Base-by-base conservation (phyloP, 2,113 vertebrate genomes). In the Tetrax tetrax region DNA sequence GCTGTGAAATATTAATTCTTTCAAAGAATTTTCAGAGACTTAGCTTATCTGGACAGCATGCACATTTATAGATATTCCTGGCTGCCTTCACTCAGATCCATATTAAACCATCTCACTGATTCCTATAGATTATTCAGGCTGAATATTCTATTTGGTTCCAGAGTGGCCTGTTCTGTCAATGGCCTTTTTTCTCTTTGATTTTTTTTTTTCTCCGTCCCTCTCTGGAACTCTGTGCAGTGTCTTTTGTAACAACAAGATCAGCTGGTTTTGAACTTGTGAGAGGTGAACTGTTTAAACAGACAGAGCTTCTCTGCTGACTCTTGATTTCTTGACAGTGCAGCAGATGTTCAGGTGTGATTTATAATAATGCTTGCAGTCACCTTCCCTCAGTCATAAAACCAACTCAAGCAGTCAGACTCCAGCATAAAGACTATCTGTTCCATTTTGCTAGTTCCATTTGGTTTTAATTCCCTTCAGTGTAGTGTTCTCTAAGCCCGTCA, bases 231-330 rank as follows among this genome's bases (percentile, higher is more conserved):
- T 78, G 76, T 93, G 66, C 82, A 35, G n/a, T 87, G 63, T 86
- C 79, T 92, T 86, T 86, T 93, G 76, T 81, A 89, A 95, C 69
- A 83, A 69, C 43, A 76, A 78, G 65, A 54, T 97, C 93, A 91
- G 89, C 83, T 87, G 86, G 1, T 94, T 96, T 78, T 93, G 76
- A 89, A 87, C 83, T 70, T 81, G 68, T 54, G 83, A 84, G 93
- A 63, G 72, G 60, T 56, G 80, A 87, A 47, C 74, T 85, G 74
- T 95, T 95, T 41, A 69, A 91, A 45, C 76, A 91, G 61, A 59
- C 47, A 65, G 16, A 83, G 76, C 76, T 86, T 4, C 85, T 83
- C 72, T 96, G 93, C 96, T 97, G 96, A 92, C 81, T 61, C 68
- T 15, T 2, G 10, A 12, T 74, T 76, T 86, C 69, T 69, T 48